A percentile compares a stretch with the other conserved stretches of the same genome.
These are phyloP conservation scores for Elmis aenea DNA, from an alignment of 2,888 invertebrate species.

Conservation along the genomic window DNA sequence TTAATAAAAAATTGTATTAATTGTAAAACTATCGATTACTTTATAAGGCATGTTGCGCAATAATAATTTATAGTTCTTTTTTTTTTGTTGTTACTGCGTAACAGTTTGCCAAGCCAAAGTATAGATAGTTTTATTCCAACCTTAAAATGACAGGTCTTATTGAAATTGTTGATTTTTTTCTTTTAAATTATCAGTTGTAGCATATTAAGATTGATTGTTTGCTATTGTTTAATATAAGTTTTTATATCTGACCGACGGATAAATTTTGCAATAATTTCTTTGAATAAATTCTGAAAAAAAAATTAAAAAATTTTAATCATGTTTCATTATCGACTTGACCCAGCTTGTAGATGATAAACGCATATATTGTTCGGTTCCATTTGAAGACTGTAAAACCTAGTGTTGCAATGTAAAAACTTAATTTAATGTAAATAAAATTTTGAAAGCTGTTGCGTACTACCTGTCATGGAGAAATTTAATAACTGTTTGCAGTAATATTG, in stretches of 20 bases:
- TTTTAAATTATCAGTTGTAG: constrained; percentile 13
- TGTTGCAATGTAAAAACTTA: no score
- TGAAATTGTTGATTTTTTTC: constrained; percentile 12
- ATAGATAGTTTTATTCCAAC: constrained; percentile 21
- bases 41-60: constrained; percentile 14
- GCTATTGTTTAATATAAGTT: constrained; percentile 21
- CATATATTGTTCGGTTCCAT: no score
- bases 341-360: no score
- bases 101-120: no score
- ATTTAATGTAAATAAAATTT: no score
- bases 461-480: no score
- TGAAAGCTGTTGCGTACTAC: no score
- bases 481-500: no score
- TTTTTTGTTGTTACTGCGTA: constrained; percentile 9
- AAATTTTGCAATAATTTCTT: constrained; percentile 17
- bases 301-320: background rate
- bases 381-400: no score
- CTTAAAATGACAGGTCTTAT: no score
- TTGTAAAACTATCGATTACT: constrained; percentile 20
- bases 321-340: background rate
- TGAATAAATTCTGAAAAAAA: constrained; percentile 1
- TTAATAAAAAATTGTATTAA: constrained; percentile 13
- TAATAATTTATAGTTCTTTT: no score
- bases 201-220: constrained; percentile 15
- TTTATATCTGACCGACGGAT: constrained; percentile 11